Conservation (phyloP, 2,797 vertebrate genomes). For the Hydrolagus colliei region DNA sequence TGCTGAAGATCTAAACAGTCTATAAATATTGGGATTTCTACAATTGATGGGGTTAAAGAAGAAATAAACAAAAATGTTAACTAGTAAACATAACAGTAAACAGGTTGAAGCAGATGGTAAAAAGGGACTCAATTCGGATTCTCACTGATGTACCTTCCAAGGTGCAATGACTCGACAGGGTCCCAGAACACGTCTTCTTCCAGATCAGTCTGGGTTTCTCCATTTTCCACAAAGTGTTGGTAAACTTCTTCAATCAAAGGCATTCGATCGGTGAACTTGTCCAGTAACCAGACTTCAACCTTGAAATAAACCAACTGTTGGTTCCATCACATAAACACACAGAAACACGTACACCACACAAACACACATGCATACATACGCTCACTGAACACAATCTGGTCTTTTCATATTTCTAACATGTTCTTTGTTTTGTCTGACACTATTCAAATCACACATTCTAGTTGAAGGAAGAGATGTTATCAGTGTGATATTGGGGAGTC, state of each 20-base stretch:
- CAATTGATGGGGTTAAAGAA: too few relatives aligned
- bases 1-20: neutral
- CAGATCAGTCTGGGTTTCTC: neutral
- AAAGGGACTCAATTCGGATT: too few relatives aligned
- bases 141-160: constrained; percentile 13
- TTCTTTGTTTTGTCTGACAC: neutral
- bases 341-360: neutral
- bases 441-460: neutral
- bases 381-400: constrained; percentile 10
- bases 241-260: constrained; percentile 21
- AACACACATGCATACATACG: too few relatives aligned
- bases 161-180: neutral
- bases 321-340: neutral
- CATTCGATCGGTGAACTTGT: constrained; percentile 18
- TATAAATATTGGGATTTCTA: too few relatives aligned
- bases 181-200: constrained; percentile 24
- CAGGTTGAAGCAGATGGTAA: neutral
- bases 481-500: too few relatives aligned
- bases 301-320: constrained; percentile 8
- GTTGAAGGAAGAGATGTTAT: neutral
- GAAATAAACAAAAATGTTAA: neutral
- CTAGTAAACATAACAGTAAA: neutral
- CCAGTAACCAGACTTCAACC: constrained; percentile 1
- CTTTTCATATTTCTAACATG: constrained; percentile 16
- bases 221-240: constrained; percentile 10